Evolutionary conservation across 2,797 vertebrate genomes (phyloP), one percentile per base, ranked within the genome.

Genomic region (Danionella dracula): DNA sequence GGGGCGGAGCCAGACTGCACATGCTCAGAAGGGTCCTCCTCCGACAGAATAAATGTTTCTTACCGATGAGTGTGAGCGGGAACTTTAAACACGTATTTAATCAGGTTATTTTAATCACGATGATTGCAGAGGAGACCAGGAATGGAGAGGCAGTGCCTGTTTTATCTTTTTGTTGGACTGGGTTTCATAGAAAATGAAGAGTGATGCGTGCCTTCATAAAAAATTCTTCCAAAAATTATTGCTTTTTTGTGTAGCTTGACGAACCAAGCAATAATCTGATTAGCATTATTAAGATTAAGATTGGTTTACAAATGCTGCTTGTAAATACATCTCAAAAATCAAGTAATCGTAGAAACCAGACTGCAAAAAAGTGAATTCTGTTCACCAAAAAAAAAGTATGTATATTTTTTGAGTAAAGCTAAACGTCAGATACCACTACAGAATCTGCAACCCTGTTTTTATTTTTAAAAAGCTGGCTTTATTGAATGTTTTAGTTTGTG

Each of bases 1-100:
- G 35, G 31, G 64, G 42, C 34, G 21, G 42, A 57, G 75, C 46
- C 35, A 74, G 70, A 54, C 51, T 62, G 62, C 61, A 72, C 72
- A 56, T 50, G 45, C 46, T 41, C 17, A 0, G n/a, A 53, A 17
- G 44, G 13, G 68, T 27, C 32, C 78, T 74, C 48, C 71, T 53
- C 71, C 72, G 74, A 11, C 27, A 35, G 54, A 60, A 55, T 44
- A 38, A 41, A 75, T 20, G 49, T 73, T 72, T 78, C 79, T 78
- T 45, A 72, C 70, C 79, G 74, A 27, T 76, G 69, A 73, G 76
- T 62, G 48, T 71, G 74, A 68, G 62, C 80, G 66, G 76, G 72
- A 76, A 67, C 68, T 68, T 68, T 53, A 42, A 35, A 48, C 19
- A 48, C 4, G 15, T 66, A 56, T 66, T 49, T 57, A 57, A 66